Percentiles rank a stretch among this genome's conserved stretches.
Evolutionary conservation across 2,113 vertebrate species (phyloP).

Genomic region (Scortum barcoo): DNA sequence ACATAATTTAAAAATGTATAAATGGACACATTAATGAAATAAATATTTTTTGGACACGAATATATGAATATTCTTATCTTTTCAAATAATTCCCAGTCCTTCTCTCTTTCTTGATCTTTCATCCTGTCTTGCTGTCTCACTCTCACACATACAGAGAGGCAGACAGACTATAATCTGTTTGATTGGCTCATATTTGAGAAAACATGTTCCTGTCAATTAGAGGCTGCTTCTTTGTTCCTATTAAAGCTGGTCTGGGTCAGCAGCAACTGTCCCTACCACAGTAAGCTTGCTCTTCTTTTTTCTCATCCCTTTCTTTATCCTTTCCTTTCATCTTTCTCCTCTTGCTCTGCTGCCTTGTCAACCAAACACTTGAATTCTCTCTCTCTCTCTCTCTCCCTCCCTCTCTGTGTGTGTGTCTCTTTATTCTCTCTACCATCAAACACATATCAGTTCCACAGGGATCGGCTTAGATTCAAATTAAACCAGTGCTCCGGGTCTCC

Average conservation of each 20-base stretch:
- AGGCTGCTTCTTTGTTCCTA: conserved; percentile 50
- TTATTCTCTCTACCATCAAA: conserved; percentile 75
- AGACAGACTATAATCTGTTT: conserved; percentile 39
- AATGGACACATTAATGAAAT: background rate
- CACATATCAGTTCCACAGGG: conserved; percentile 65
- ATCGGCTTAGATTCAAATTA: conserved; percentile 79
- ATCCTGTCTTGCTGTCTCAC: background rate
- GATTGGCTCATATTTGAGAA: conserved; percentile 55
- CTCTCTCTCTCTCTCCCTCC: conserved; percentile 40
- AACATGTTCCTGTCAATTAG: conserved; percentile 59
- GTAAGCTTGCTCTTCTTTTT: conserved; percentile 43
- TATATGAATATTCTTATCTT: conserved; percentile 1
- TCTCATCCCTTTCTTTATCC: conserved; percentile 44
- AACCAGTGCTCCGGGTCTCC: conserved; percentile 70
- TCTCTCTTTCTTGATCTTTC: background rate
- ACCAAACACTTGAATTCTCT: conserved; percentile 38
- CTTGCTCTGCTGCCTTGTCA: conserved; percentile 36
- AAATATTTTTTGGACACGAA: background rate
- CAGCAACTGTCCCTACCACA: conserved; percentile 44
- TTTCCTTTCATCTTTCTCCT: conserved; percentile 62
- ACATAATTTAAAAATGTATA: background rate
- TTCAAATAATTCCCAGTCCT: background rate
- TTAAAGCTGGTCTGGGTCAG: conserved; percentile 65
- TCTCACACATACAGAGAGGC: background rate
- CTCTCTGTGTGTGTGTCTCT: conserved; percentile 38